phyloP scores from a whole-genome alignment of 2,888 invertebrate species.

The Poecilobothrus nobilitatus region DNA sequence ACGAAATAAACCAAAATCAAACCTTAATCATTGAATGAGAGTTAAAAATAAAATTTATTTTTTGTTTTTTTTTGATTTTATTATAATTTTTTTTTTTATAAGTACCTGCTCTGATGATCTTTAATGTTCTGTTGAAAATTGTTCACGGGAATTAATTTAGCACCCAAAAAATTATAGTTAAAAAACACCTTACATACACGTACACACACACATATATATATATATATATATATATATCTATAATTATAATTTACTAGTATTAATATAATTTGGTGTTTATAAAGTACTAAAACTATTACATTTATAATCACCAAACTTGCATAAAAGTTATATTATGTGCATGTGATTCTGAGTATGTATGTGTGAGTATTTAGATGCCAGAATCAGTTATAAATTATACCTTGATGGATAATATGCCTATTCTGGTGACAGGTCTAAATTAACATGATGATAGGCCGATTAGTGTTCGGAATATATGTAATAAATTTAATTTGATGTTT shows the following conservation, averaged over 20 bases:
- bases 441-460: constrained; percentile 6
- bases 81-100: neutral
- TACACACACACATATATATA: too few relatives aligned
- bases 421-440: constrained; percentile 1
- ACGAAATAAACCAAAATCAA: too few relatives aligned
- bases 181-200: neutral
- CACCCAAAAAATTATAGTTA: neutral
- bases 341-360: neutral
- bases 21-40: neutral
- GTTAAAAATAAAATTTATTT: neutral
- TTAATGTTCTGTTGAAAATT: constrained; percentile 6
- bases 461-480: neutral
- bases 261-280: too few relatives aligned
- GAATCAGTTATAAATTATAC: neutral
- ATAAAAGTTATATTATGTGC: too few relatives aligned
- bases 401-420: constrained; percentile 4
- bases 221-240: neutral
- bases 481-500: neutral
- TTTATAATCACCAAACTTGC: too few relatives aligned
- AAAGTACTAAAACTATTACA: too few relatives aligned
- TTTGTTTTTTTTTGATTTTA: neutral
- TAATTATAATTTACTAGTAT: too few relatives aligned
- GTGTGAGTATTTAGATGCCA: neutral
- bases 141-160: constrained; percentile 6
- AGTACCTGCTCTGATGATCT: neutral